A percentile compares a stretch with the other conserved stretches of the same genome.
These are phyloP conservation scores for Microdon myrmicae DNA, from an alignment of 2,888 invertebrate species.

Conservation along the genomic window DNA sequence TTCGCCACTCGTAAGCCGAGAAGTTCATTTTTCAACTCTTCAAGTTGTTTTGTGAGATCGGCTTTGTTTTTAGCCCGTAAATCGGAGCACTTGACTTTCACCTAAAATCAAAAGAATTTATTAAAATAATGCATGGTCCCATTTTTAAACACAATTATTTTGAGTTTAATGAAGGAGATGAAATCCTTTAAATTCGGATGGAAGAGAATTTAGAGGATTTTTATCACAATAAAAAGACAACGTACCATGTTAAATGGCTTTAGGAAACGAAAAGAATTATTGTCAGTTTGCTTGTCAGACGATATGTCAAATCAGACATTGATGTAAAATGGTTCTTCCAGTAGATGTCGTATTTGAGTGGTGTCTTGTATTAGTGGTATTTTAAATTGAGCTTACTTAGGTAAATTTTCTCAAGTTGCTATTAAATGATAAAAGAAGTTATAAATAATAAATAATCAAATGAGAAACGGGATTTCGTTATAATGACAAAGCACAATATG, in stretches of 20 bases:
- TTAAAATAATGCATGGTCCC: too few relatives aligned
- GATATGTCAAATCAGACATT: conserved; percentile 24
- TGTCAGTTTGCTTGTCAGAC: conserved; percentile 24
- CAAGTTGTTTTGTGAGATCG: conserved; percentile 95
- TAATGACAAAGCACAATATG: too few relatives aligned
- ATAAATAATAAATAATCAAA: too few relatives aligned
- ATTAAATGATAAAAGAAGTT: too few relatives aligned
- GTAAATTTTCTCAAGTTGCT: too few relatives aligned
- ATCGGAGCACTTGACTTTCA: conserved; percentile 96
- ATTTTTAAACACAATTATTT: too few relatives aligned
- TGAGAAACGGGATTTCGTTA: too few relatives aligned
- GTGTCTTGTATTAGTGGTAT: too few relatives aligned
- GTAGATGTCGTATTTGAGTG: neutral
- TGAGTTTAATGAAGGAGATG: too few relatives aligned
- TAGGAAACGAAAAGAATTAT: conserved; percentile 42
- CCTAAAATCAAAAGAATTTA: conserved; percentile 71
- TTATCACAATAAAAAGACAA: conserved; percentile 16
- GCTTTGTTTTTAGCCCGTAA: conserved; percentile 97
- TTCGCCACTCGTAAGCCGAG: conserved; percentile 95
- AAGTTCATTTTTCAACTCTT: conserved; percentile 96
- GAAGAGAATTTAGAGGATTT: too few relatives aligned
- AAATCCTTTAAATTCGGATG: too few relatives aligned
- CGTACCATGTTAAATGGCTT: conserved; percentile 48
- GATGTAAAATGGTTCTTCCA: conserved; percentile 4
- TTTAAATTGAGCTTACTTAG: too few relatives aligned